Conservation (phyloP, 1,140 invertebrate species). For the Spodoptera litura region DNA sequence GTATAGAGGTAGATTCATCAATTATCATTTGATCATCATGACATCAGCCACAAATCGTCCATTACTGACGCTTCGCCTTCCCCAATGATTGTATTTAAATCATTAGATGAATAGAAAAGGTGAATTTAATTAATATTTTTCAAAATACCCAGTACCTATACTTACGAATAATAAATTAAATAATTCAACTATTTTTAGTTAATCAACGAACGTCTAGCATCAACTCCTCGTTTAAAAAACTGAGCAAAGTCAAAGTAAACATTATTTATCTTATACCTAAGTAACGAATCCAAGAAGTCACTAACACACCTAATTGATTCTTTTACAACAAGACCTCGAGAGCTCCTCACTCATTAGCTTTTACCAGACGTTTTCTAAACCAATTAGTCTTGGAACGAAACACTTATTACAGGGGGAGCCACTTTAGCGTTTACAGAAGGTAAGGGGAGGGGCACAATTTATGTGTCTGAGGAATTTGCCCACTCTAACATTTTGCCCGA, state of each 20-base stretch:
- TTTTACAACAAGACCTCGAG: conserved; percentile 5
- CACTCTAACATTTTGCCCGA: conserved; percentile 55
- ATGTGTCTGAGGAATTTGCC: conserved; percentile 70
- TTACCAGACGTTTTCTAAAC: conserved; percentile 30
- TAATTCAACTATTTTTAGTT: too few species aligned
- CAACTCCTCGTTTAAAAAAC: background rate
- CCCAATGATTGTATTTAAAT: too few species aligned
- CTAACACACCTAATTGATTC: conserved; percentile 24
- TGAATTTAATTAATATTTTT: too few species aligned
- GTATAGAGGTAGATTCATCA: too few species aligned
- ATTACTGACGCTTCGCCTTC: too few species aligned
- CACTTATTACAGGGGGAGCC: conserved; percentile 33
- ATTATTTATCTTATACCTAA: background rate
- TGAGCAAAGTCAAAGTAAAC: background rate
- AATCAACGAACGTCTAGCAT: too few species aligned
- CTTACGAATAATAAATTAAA: too few species aligned
- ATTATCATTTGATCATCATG: too few species aligned
- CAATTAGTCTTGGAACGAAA: conserved; percentile 38
- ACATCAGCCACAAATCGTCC: too few species aligned
- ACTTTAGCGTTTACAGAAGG: conserved; percentile 23
- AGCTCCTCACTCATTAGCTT: conserved; percentile 25
- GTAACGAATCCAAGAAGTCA: conserved; percentile 3
- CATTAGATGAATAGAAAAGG: too few species aligned
- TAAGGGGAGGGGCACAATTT: conserved; percentile 55
- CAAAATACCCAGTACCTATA: too few species aligned